Evolutionary conservation across 2,888 invertebrate genomes (phyloP).

Genomic region (Dioctria rufipes): DNA sequence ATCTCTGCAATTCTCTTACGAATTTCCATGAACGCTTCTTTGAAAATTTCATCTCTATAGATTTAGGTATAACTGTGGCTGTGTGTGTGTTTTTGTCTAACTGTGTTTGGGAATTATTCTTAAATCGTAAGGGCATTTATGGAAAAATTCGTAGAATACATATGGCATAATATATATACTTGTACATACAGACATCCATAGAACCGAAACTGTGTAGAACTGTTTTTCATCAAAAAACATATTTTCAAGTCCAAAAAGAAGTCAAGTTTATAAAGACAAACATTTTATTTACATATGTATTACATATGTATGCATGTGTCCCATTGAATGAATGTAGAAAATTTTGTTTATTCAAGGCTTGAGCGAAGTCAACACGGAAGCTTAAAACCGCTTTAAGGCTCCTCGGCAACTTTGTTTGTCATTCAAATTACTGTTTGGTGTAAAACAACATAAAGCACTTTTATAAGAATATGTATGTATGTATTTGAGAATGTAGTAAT

Average conservation of each 20-base stretch:
- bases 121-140: not conserved
- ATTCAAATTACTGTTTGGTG: conserved; percentile 25
- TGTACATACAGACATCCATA: conserved; percentile 7
- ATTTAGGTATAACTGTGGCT: not conserved
- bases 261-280: conserved; percentile 12
- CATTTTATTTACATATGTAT: conserved; percentile 25
- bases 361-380: too few relatives aligned
- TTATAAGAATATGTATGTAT: too few relatives aligned
- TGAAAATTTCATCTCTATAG: conserved; percentile 25
- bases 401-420: conserved; percentile 16
- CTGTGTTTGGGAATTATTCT: conserved; percentile 30
- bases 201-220: conserved; percentile 21
- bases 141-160: not conserved
- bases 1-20: conserved; percentile 22
- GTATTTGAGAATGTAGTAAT: too few relatives aligned
- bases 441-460: not conserved
- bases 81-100: not conserved
- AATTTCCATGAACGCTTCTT: conserved; percentile 35
- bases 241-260: not conserved
- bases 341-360: too few relatives aligned
- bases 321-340: too few relatives aligned
- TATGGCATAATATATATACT: not conserved
- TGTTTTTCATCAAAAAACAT: conserved; percentile 18
- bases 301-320: not conserved
- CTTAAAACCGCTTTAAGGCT: not conserved